Evolutionary conservation across 2,113 vertebrate species (phyloP).

Genomic region (Oreochromis spilurus): DNA sequence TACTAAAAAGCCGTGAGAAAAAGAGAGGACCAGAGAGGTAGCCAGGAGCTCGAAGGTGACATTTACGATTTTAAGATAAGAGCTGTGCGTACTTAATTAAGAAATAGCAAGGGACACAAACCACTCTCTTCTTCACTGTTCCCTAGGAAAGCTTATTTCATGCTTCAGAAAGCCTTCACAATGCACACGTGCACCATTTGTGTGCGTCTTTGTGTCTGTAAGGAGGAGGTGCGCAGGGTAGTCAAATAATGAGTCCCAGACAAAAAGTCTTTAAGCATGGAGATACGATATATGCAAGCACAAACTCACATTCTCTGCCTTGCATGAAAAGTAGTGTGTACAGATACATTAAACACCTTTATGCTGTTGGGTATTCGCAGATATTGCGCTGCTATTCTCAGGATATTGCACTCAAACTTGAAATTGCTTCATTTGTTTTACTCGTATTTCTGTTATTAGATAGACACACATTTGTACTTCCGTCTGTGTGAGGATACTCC

Average conservation of each 20-base stretch:
- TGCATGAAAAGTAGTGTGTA: neutral
- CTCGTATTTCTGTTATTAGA: neutral
- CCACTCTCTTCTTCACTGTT: constrained; percentile 34
- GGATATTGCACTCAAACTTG: neutral
- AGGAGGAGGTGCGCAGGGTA: neutral
- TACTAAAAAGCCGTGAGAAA: constrained; percentile 13
- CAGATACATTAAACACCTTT: neutral
- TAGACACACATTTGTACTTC: neutral
- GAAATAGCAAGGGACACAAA: constrained; percentile 61
- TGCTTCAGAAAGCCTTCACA: constrained; percentile 51
- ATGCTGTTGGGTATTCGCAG: neutral
- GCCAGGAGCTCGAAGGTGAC: constrained; percentile 43
- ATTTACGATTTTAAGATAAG: constrained; percentile 53
- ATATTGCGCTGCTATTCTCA: neutral
- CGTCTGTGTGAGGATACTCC: neutral
- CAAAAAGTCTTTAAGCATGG: neutral
- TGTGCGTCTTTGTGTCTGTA: neutral
- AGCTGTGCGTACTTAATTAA: constrained; percentile 65
- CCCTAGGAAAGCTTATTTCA: constrained; percentile 70
- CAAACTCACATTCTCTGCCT: neutral
- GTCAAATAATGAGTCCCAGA: neutral
- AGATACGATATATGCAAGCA: neutral
- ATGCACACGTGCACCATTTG: neutral
- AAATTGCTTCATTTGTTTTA: neutral
- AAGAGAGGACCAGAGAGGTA: constrained; percentile 3